phyloP scores from a whole-genome alignment of 2,113 vertebrate species.

The Bubo bubo region DNA sequence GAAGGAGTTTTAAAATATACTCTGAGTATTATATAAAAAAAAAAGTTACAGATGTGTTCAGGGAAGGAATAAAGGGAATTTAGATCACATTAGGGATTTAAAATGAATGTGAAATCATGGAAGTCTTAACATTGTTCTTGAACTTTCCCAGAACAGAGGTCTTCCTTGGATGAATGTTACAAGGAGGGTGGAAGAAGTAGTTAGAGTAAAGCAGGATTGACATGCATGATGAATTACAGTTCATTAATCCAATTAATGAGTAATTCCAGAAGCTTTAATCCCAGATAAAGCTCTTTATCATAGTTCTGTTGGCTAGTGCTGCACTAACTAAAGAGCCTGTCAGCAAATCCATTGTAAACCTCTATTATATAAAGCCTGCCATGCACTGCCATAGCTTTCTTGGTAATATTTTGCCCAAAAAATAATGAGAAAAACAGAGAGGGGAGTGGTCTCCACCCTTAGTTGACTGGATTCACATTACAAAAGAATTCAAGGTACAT shows the following conservation, averaged over 20 bases:
- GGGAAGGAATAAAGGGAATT: not conserved
- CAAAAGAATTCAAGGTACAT: not conserved
- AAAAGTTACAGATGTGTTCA: not conserved
- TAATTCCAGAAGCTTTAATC: constrained; percentile 69
- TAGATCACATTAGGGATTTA: constrained; percentile 54
- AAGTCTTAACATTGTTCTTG: constrained; percentile 29
- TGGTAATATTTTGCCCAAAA: not conserved
- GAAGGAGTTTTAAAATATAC: not conserved
- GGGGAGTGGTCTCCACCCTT: not conserved
- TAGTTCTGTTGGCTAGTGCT: constrained; percentile 28
- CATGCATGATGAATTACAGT: constrained; percentile 60
- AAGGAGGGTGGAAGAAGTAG: constrained; percentile 29
- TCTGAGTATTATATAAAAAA: not conserved
- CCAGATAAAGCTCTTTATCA: constrained; percentile 70
- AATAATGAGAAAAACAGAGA: not conserved
- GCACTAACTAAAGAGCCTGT: not conserved
- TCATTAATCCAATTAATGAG: constrained; percentile 81
- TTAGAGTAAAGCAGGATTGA: constrained; percentile 46
- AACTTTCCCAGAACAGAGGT: constrained; percentile 37
- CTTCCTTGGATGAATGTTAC: constrained; percentile 39
- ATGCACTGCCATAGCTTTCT: not conserved
- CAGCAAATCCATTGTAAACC: constrained; percentile 50
- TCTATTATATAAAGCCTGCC: not conserved
- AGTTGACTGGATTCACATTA: not conserved
- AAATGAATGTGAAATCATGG: constrained; percentile 36